These are phyloP conservation scores for Neogobius melanostomus DNA, from an alignment of 2,113 vertebrate species.

Conservation along the genomic window DNA sequence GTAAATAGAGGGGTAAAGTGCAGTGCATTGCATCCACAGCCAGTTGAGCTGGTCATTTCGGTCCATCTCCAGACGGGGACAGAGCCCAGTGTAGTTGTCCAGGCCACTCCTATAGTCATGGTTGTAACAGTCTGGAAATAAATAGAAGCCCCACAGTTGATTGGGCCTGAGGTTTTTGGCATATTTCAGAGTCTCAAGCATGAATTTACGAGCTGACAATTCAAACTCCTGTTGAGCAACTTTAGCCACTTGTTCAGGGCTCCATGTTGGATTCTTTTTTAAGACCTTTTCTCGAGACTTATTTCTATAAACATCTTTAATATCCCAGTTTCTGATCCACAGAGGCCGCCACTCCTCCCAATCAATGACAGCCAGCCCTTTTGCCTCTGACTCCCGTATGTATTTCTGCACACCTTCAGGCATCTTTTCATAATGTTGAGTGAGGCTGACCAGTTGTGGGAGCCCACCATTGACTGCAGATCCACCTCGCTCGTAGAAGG, in stretches of 20 bases:
- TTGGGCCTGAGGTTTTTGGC: slow-evolving; percentile 74
- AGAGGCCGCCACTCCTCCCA: slow-evolving; percentile 86
- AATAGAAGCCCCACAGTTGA: slow-evolving; percentile 83
- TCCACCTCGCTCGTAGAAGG: slow-evolving; percentile 66
- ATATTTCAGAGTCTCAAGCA: slow-evolving; percentile 76
- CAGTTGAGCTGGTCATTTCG: slow-evolving; percentile 80
- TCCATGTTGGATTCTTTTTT: slow-evolving; percentile 67
- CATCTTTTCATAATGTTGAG: slow-evolving; percentile 72
- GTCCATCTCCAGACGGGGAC: slow-evolving; percentile 70
- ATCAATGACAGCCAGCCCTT: slow-evolving; percentile 82
- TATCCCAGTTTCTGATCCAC: slow-evolving; percentile 84
- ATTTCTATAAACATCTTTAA: slow-evolving; percentile 77
- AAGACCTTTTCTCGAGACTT: slow-evolving; percentile 67
- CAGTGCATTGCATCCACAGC: slow-evolving; percentile 83
- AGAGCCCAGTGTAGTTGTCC: slow-evolving; percentile 76
- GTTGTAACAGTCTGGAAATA: slow-evolving; percentile 87
- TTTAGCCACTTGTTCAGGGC: slow-evolving; percentile 63
- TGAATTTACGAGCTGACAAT: slow-evolving; percentile 73
- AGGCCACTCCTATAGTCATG: slow-evolving; percentile 76
- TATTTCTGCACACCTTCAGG: slow-evolving; percentile 66
- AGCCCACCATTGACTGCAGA: slow-evolving; percentile 68
- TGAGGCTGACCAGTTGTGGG: slow-evolving; percentile 78
- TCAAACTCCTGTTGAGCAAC: slow-evolving; percentile 80
- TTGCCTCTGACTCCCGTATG: slow-evolving; percentile 69
- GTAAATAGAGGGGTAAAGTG: slow-evolving; percentile 82